Base-by-base conservation (phyloP, 2,113 vertebrate species). In the Ceyx margarethae region DNA sequence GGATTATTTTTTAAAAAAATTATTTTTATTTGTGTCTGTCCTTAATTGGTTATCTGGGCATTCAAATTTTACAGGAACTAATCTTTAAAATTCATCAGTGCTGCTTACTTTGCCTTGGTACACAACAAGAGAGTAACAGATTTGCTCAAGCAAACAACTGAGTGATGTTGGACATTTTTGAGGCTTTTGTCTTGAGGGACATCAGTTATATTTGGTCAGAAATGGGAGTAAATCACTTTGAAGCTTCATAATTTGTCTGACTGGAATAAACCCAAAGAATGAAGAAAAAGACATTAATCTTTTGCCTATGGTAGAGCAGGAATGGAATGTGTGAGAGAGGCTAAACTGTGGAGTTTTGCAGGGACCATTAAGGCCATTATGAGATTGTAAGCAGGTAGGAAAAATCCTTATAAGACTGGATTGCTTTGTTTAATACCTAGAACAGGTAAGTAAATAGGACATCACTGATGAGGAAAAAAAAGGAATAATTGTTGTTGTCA, bases 401-500 rank as follows among this genome's bases (percentile, higher is more conserved):
- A 51, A 51, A 51, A 51, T 51, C 7, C 50, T 50, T 71, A 23
- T 3, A 3, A 42, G 43, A 21, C 12, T 40, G 40, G 28, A 16
- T 37, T 67, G 29, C 29, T 87, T 72, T 71, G 19, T 58, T 51
- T 50, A 16, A 51, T 45, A 4, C 6, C n/a, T 51, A 71, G 62
- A n/a, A 7, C 56, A 33, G 53, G 25, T 25, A 76, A 89, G 23
- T 43, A 62, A 58, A 53, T 28, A 23, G 35, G 25, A 73, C 13
- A 42, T 54, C 31, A 21, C 60, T 61, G 53, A n/a, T 40, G 51
- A 94, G 51, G 57, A 56, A 58, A 50, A 50, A 51, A 57, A 77
- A 87, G 21, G 40, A 77, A 21, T 88, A 81, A 81, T 90, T 91
- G 28, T 71, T 89, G 8, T 85, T 91, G 48, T 88, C 83, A 75